Conservation (phyloP, 2,888 invertebrate species). For the Xylophagus ater region DNA sequence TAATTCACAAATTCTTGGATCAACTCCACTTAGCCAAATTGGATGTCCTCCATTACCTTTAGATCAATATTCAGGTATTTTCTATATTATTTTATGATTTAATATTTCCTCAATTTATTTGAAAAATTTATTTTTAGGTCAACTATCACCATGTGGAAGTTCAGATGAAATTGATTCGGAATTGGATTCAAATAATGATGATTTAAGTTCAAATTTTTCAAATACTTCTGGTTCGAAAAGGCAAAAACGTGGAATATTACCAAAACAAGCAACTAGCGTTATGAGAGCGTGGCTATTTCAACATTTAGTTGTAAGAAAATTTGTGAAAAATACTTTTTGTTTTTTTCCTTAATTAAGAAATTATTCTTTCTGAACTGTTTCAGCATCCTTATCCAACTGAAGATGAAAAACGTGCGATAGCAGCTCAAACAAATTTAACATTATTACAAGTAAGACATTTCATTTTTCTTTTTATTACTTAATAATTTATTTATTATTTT, state of each 20-base stretch:
- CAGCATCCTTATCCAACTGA: constrained; percentile 94
- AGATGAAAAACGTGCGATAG: constrained; percentile 84
- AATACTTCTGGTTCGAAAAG: constrained; percentile 43
- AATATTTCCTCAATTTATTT: constrained; percentile 1
- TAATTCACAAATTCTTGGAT: constrained; percentile 57
- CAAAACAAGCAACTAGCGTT: constrained; percentile 90
- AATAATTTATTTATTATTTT: neutral
- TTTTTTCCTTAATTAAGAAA: constrained; percentile 2
- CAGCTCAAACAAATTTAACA: constrained; percentile 79
- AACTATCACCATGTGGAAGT: constrained; percentile 44
- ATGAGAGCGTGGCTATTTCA: constrained; percentile 96
- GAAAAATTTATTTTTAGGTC: constrained; percentile 31
- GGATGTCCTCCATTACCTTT: constrained; percentile 47
- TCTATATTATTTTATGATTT: neutral
- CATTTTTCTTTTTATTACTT: neutral
- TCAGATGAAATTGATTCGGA: constrained; percentile 40
- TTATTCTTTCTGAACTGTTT: constrained; percentile 17
- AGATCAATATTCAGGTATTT: constrained; percentile 43
- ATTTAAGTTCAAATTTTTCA: constrained; percentile 42
- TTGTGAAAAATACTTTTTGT: constrained; percentile 9
- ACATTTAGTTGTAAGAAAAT: constrained; percentile 75
- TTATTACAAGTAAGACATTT: constrained; percentile 51
- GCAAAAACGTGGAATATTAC: constrained; percentile 82
- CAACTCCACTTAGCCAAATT: constrained; percentile 78
- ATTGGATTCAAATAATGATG: constrained; percentile 47